These are phyloP conservation scores for Portunus trituberculatus DNA, from an alignment of 1,140 invertebrate genomes.

Conservation along the genomic window DNA sequence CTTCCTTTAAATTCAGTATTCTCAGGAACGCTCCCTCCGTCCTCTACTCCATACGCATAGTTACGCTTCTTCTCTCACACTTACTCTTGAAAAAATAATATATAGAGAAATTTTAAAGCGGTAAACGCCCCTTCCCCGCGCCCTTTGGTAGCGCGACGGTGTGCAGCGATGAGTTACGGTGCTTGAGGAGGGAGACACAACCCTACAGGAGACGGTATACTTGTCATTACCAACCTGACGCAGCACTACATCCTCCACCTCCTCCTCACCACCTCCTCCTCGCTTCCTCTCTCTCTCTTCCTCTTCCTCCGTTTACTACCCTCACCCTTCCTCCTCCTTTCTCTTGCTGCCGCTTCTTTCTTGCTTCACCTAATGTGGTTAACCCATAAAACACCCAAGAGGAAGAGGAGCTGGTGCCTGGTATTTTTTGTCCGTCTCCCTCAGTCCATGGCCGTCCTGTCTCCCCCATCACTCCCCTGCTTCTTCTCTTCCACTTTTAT, in stretches of 20 bases:
- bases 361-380: conserved; percentile 49
- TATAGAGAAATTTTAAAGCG: background rate
- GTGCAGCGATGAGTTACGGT: background rate
- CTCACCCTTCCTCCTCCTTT: background rate
- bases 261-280: background rate
- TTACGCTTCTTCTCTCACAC: background rate
- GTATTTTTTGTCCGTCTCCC: conserved; percentile 44
- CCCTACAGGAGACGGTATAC: background rate
- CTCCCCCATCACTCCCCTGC: background rate
- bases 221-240: conserved; percentile 11
- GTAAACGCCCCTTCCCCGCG: background rate
- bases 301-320: background rate
- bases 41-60: background rate
- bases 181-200: background rate
- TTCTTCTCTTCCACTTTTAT: background rate
- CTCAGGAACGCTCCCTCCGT: background rate
- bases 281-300: background rate
- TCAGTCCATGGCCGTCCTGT: background rate
- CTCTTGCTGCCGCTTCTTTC: conserved; percentile 8
- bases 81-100: background rate
- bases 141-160: background rate
- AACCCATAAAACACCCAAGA: background rate
- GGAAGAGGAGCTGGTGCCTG: conserved; percentile 9
- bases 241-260: background rate
- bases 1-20: conserved; percentile 24